Evolutionary conservation across 2,797 vertebrate genomes (phyloP), one percentile per base, ranked within the genome.

Genomic region (Chloroceryle inda): DNA sequence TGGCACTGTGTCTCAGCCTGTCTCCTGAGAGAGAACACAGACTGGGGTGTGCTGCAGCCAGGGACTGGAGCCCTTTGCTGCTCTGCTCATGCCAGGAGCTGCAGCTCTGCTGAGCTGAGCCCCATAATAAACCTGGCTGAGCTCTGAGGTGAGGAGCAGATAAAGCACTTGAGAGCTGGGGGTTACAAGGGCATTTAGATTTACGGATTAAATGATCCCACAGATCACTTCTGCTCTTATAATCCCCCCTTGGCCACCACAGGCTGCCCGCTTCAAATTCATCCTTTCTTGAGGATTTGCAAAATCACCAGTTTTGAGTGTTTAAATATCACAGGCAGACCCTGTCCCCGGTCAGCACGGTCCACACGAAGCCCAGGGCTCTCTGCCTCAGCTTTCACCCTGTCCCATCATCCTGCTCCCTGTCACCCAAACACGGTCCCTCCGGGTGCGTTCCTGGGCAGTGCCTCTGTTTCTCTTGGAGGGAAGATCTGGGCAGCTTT

Each of bases 1-100:
- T 37, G 37, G 61, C 58, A 5, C 22, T 6, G 1, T 37, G 23
- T 29, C 61, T 55, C 26, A 4, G n/a, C 18, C 18, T 0, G 0
- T 31, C 49, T 17, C 67, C 24, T 3, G 10, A 22, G 42, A 47
- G n/a, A 24, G 61, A 53, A 19, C 42, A 11, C 9, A 27, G 67
- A 9, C 9, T 6, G 13, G 20, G 27, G 1, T 11, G 42, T 52
- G 59, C 50, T 83, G 50, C 49, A 20, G 21, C 24, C 2, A 1
- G 44, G 31, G 31, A 18, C 42, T 6, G 69, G 44, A 47, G 10
- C 33, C 49, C 1, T 15, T 69, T 20, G 3, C 62, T 61, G 53
- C 59, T 50, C 35, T 71, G 53, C 77, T 80, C 2, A 0, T 53
- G 22, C 42, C 5, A 7, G 56, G 63, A 68, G 76, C 79, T 0